Evolutionary conservation across 2,888 invertebrate species (phyloP).

Genomic region (Limenitis camilla): DNA sequence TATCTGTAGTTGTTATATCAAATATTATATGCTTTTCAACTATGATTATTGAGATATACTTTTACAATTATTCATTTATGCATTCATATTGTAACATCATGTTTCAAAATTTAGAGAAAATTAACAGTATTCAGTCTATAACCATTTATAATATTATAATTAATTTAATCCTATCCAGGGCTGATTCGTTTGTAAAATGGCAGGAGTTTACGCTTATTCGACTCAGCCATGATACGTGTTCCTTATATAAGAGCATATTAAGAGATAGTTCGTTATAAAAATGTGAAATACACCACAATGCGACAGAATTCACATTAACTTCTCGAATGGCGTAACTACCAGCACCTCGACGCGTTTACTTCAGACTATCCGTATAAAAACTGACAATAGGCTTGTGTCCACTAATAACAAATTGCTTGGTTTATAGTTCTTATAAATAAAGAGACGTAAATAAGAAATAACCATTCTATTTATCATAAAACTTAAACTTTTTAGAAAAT

Average conservation of each 20-base stretch:
- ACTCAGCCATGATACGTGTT: not conserved
- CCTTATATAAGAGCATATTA: constrained; percentile 10
- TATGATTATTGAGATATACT: constrained; percentile 16
- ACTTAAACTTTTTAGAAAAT: too few species aligned
- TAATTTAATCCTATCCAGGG: not conserved
- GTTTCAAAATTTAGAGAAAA: constrained; percentile 35
- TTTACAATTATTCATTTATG: constrained; percentile 16
- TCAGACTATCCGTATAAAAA: not conserved
- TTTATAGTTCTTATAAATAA: too few species aligned
- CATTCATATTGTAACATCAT: constrained; percentile 8
- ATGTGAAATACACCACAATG: constrained; percentile 29
- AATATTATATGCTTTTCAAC: constrained; percentile 22
- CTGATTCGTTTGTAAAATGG: not conserved
- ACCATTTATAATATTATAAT: constrained; percentile 35
- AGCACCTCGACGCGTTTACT: constrained; percentile 51
- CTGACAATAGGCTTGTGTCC: too few species aligned
- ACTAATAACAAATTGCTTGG: too few species aligned
- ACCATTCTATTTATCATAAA: too few species aligned
- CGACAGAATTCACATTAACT: constrained; percentile 13
- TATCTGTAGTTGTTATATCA: constrained; percentile 22
- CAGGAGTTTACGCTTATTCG: not conserved
- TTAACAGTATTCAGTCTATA: constrained; percentile 67
- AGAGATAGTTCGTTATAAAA: constrained; percentile 19
- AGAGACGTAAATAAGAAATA: constrained; percentile 14
- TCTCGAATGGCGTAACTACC: constrained; percentile 39